Evolutionary conservation across 1,140 invertebrate genomes (phyloP).

Genomic region (Euschistus heros): DNA sequence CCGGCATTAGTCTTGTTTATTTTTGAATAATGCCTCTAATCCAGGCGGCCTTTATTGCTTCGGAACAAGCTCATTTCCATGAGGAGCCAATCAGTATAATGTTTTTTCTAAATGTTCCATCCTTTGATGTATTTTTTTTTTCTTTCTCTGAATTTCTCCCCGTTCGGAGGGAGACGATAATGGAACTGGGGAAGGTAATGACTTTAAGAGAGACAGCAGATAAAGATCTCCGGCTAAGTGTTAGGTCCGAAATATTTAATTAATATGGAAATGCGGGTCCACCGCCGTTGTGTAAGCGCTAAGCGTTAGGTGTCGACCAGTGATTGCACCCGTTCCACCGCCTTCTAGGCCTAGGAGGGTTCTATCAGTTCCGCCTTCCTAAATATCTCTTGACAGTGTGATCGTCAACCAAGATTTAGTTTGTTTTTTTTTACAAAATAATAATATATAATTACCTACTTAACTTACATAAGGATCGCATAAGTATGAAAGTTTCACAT

Average conservation of each 20-base stretch:
- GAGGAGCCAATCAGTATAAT: neutral
- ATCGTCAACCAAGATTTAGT: no score
- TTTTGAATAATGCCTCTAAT: slow-evolving; percentile 6
- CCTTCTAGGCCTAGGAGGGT: no score
- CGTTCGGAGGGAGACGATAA: neutral
- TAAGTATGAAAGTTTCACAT: no score
- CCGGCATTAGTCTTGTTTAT: neutral
- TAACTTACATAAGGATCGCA: no score
- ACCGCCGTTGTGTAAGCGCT: neutral
- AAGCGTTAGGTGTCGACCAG: no score
- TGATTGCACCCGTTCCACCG: no score
- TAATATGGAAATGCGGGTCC: slow-evolving; percentile 2
- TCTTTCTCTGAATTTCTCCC: neutral
- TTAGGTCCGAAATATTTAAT: neutral
- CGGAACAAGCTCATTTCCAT: neutral
- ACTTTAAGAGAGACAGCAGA: neutral
- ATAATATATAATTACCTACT: no score
- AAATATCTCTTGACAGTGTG: no score
- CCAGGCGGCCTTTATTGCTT: neutral
- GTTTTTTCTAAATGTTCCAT: neutral
- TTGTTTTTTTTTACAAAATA: no score
- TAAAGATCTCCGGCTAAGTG: slow-evolving; percentile 1
- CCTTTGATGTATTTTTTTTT: neutral
- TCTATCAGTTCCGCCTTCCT: no score
- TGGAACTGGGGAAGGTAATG: neutral